A percentile compares a stretch with the other conserved stretches of the same genome.
These are phyloP conservation scores for Gnathonemus longibarbis DNA, from an alignment of 2,113 vertebrate species.

Conservation along the genomic window DNA sequence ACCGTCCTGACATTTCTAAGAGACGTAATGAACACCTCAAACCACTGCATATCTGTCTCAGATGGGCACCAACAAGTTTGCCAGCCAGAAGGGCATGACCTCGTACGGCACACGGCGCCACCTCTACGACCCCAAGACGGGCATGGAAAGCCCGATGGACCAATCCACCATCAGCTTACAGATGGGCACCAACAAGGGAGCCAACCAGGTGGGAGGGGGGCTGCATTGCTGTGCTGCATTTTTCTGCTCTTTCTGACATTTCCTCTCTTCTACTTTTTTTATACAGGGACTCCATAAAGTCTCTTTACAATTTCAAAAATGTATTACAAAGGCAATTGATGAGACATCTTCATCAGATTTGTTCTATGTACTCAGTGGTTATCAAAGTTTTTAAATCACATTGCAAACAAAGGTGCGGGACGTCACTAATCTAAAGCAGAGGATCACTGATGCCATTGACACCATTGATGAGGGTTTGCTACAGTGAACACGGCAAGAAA, in stretches of 20 bases:
- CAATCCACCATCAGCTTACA: constrained; percentile 88
- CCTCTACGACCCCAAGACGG: constrained; percentile 81
- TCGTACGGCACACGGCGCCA: constrained; percentile 86
- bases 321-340: no score
- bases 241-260: background rate
- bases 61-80: constrained; percentile 95
- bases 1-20: background rate
- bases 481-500: no score
- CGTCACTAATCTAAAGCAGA: no score
- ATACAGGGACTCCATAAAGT: background rate
- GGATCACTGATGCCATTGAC: no score
- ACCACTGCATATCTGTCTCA: constrained; percentile 28
- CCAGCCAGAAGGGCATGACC: constrained; percentile 93
- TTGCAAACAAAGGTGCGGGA: no score
- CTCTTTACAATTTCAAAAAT: no score
- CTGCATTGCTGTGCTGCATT: no score
- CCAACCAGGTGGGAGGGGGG: constrained; percentile 71
- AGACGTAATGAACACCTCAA: background rate
- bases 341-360: no score
- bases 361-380: no score
- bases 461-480: no score
- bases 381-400: no score
- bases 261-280: background rate
- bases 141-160: constrained; percentile 78
- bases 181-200: constrained; percentile 95